Percentiles rank a stretch among this genome's conserved stretches.
phyloP scores from a whole-genome alignment of 2,797 vertebrate genomes.

The Meda fulgida region DNA sequence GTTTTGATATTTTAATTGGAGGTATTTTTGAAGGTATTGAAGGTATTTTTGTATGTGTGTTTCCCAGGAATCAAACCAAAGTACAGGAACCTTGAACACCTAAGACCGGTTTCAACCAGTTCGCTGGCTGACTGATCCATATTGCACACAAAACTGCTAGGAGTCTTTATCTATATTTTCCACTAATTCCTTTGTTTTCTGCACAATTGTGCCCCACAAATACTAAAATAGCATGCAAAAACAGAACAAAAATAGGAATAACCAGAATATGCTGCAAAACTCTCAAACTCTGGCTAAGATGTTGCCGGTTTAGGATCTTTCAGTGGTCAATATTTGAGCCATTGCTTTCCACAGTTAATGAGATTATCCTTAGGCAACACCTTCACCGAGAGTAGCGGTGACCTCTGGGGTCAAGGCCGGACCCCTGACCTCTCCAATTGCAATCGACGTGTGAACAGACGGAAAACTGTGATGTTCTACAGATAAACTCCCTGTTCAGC shows the following conservation, averaged over 20 bases:
- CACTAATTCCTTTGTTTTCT: neutral
- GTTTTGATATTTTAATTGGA: neutral
- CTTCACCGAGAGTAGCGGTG: constrained; percentile 20
- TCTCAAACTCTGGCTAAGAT: neutral
- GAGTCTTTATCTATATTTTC: no score
- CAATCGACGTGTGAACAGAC: constrained; percentile 74
- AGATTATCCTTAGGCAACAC: constrained; percentile 31
- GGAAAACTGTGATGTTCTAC: constrained; percentile 50
- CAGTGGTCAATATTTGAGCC: neutral
- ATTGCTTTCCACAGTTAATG: constrained; percentile 36
- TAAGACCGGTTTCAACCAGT: neutral
- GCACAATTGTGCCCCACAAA: neutral
- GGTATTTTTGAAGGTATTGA: no score
- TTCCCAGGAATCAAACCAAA: neutral
- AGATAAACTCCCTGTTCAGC: constrained; percentile 77
- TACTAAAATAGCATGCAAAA: neutral
- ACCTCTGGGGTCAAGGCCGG: constrained; percentile 56
- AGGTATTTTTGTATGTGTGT: neutral
- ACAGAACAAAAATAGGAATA: neutral
- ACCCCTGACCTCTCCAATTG: constrained; percentile 72
- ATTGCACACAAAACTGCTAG: no score
- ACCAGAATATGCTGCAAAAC: neutral
- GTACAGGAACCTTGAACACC: neutral
- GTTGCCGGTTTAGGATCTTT: neutral
- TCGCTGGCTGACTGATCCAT: neutral